Base-by-base conservation (phyloP, 2,888 invertebrate genomes). In the Ophonus ardosiacus region DNA sequence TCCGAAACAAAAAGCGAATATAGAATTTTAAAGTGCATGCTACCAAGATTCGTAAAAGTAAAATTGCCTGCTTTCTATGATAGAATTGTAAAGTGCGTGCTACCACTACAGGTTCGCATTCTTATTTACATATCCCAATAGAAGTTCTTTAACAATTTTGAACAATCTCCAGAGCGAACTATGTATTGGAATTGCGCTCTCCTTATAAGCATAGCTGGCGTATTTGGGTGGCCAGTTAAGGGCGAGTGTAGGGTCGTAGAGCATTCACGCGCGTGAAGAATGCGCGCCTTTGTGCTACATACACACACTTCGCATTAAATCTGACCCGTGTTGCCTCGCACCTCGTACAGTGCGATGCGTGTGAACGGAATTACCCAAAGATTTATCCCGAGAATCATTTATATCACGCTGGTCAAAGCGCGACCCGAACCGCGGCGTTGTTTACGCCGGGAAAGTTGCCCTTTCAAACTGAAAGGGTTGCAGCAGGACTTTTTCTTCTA, bases 281-380 rank as follows among this genome's bases (percentile, higher is more conserved):
- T 83, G 76, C 24, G 59, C 17, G 83, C 74, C 61, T 84, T 84
- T 78, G 78, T 84, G 78, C 63, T 84, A 80, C 61, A 78, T 83
- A 83, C 76, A 83, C 71, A 74, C 78, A 84, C 78, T 84, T 84
- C 84, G 84, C 78, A 78, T 84, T 84, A 84, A 84, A 84, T 84
- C 40, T 59, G 76, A 40, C 81, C 68, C 51, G 38, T 21, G 31
- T 31, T 31, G 31, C 31, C 76, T 76, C 71, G 24, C 24, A 74
- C 56, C 56, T 18, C 71, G 43, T 13, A 51, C 43, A 31, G 31
- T 4, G 5, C 31, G 31, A 6, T 31, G 38, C 17, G 63, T 84
- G 76, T 76, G 76, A 76, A 74, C 83, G 24, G 83, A 83, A 83
- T 83, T 83, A 83, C 84, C 56, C 63, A 84, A 84, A 84, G 84